These are phyloP conservation scores for Calosoma granatense DNA, from an alignment of 1,140 invertebrate species.

Conservation along the genomic window DNA sequence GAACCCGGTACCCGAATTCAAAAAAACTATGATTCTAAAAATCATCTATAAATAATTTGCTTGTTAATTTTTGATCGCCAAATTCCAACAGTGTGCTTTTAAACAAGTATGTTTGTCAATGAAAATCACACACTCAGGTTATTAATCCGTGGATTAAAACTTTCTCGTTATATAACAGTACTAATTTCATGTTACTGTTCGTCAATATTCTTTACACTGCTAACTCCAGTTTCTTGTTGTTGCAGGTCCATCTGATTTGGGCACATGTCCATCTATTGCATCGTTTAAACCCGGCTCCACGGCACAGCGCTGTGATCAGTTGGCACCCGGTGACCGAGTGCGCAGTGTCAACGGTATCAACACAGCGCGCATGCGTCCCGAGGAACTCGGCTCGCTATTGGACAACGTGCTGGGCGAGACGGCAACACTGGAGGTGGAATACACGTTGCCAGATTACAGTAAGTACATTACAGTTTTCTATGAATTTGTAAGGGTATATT, in stretches of 20 bases:
- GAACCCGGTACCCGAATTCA: too few relatives aligned
- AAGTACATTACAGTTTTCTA: constrained; percentile 31
- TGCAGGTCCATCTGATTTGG: constrained; percentile 48
- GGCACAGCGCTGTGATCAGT: constrained; percentile 46
- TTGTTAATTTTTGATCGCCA: too few relatives aligned
- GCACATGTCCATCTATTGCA: constrained; percentile 42
- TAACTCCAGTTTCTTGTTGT: constrained; percentile 17
- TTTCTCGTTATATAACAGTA: too few relatives aligned
- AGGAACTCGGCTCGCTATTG: constrained; percentile 65
- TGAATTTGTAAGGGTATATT: too few relatives aligned
- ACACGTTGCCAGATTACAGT: constrained; percentile 68
- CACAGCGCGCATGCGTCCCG: constrained; percentile 62
- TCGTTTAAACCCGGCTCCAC: constrained; percentile 48
- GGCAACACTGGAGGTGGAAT: constrained; percentile 70
- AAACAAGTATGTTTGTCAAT: too few relatives aligned
- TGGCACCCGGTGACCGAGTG: constrained; percentile 66
- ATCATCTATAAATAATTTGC: too few relatives aligned
- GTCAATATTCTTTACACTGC: constrained; percentile 2
- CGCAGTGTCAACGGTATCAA: constrained; percentile 72
- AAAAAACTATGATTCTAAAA: too few relatives aligned
- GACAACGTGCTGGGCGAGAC: constrained; percentile 62
- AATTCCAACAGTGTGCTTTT: too few relatives aligned
- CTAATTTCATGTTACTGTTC: too few relatives aligned
- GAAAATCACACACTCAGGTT: too few relatives aligned
- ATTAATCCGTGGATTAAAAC: too few relatives aligned